Base-by-base conservation (phyloP, 2,113 vertebrate species). In the Ammodytes marinus region DNA sequence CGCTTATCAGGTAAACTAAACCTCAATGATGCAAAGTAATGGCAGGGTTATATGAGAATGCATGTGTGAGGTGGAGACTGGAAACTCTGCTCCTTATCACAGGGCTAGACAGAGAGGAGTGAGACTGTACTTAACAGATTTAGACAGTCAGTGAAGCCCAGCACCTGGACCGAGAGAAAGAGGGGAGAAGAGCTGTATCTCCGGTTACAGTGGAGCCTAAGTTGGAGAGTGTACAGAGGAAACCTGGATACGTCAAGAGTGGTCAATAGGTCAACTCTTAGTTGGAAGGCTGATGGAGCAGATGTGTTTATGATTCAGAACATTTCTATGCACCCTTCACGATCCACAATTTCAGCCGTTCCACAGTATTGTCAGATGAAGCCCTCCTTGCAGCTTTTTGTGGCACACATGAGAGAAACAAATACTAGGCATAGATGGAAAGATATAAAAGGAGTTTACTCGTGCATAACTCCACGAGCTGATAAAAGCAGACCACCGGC, bases 91-190 rank as follows among this genome's bases (percentile, higher is more conserved):
- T 82, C 77, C 89, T 92, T 91, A 91, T 91, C 91, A 84, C 67
- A 2, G 79, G 52, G 81, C 85, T 39, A 84, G 89, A 93, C 84
- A 78, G 79, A 86, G 82, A 87, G 77, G 86, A 91, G 85, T 77
- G 86, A 90, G 91, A 89, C 88, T 87, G 83, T 84, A 91, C 85
- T 92, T 93, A 91, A 92, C 90, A 90, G 88, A 93, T 93, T 90
- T 86, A 90, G 92, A 94, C 83, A 79, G 57, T 82, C 89, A 87
- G 86, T 91, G 91, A 93, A 91, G 93, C 90, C 80, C 83, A 91
- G 81, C 93, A 92, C 88, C 93, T 95, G 92, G 89, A 91, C 80
- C 84, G 83, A 78, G 69, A 74, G 77, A 87, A 65, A 90, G 73
- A 81, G 58, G 52, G 74, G 84, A 77, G 79, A 69, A 84, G 67